A percentile compares a stretch with the other conserved stretches of the same genome.
These are phyloP conservation scores for Mastigias papua DNA, from an alignment of 30 jellyfish, hydroid and myxozoan species.

Conservation along the genomic window DNA sequence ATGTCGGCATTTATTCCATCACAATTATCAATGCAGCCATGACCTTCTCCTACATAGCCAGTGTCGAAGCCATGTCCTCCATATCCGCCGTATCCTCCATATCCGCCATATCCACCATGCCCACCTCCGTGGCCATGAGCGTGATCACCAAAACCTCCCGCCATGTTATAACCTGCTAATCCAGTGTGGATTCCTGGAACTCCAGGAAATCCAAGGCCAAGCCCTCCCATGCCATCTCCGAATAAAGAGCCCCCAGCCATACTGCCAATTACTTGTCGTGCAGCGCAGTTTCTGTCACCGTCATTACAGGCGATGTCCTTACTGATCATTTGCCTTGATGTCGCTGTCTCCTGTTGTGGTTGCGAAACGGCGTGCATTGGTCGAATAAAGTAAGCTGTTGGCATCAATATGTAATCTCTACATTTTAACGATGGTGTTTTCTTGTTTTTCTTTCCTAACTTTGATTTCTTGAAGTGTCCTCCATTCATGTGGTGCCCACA, in stretches of 20 bases:
- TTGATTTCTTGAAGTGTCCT: conserved; percentile 73
- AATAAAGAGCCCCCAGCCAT: conserved; percentile 99
- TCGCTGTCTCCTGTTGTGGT: conserved; percentile 70
- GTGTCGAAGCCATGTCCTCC: conserved; percentile 72
- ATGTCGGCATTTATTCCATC: conserved; percentile 56
- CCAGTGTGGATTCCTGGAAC: conserved; percentile 98
- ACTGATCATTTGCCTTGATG: conserved; percentile 78
- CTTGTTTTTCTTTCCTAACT: conserved; percentile 47
- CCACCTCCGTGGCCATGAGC: conserved; percentile 69
- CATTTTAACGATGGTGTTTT: conserved; percentile 62
- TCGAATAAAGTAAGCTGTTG: conserved; percentile 64
- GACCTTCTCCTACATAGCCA: conserved; percentile 79
- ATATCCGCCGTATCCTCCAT: conserved; percentile 37
- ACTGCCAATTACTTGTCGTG: conserved; percentile 97
- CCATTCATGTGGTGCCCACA: conserved; percentile 94
- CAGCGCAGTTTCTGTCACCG: conserved; percentile 85
- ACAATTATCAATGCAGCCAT: conserved; percentile 78
- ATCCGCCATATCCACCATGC: conserved; percentile 62
- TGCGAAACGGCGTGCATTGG: conserved; percentile 71
- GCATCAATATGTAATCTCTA: conserved; percentile 93
- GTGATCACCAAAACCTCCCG: conserved; percentile 96
- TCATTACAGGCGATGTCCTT: conserved; percentile 97
- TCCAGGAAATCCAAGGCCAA: conserved; percentile 98
- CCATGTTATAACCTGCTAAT: conserved; percentile 85
- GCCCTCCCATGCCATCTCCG: conserved; percentile 99